These are phyloP conservation scores for Zosterops lateralis DNA, from an alignment of 2,113 vertebrate species.

Conservation along the genomic window DNA sequence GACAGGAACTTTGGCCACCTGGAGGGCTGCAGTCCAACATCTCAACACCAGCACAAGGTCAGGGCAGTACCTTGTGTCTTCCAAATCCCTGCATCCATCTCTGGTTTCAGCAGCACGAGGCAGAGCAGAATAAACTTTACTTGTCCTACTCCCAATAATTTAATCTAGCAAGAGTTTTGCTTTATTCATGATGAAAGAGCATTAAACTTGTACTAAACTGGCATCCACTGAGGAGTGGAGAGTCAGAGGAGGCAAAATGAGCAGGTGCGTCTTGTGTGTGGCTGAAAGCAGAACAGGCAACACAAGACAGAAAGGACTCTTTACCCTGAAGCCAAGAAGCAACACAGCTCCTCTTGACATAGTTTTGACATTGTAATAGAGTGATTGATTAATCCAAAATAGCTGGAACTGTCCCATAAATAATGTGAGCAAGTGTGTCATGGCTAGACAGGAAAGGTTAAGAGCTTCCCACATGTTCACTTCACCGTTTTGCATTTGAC, in stretches of 20 bases:
- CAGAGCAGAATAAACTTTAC: neutral
- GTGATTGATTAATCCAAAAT: constrained; percentile 71
- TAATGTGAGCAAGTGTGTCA: constrained; percentile 50
- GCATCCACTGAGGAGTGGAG: neutral
- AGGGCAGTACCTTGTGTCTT: neutral
- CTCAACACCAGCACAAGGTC: neutral
- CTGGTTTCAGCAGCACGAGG: neutral
- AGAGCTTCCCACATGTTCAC: constrained; percentile 56
- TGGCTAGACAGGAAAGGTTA: constrained; percentile 68
- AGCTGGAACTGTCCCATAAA: constrained; percentile 69
- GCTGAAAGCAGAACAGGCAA: neutral
- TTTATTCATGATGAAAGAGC: neutral
- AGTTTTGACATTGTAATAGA: constrained; percentile 56
- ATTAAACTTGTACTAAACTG: neutral
- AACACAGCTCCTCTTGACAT: neutral
- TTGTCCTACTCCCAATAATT: neutral
- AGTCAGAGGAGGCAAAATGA: neutral
- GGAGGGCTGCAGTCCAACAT: neutral
- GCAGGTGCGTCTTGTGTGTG: neutral
- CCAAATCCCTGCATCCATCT: neutral
- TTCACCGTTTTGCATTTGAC: constrained; percentile 39
- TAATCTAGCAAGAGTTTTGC: neutral
- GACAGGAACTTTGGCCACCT: neutral
- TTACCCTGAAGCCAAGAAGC: constrained; percentile 28
- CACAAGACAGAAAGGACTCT: neutral